These are phyloP conservation scores for Asobara japonica DNA, from an alignment of 1,140 invertebrate genomes.

Conservation along the genomic window DNA sequence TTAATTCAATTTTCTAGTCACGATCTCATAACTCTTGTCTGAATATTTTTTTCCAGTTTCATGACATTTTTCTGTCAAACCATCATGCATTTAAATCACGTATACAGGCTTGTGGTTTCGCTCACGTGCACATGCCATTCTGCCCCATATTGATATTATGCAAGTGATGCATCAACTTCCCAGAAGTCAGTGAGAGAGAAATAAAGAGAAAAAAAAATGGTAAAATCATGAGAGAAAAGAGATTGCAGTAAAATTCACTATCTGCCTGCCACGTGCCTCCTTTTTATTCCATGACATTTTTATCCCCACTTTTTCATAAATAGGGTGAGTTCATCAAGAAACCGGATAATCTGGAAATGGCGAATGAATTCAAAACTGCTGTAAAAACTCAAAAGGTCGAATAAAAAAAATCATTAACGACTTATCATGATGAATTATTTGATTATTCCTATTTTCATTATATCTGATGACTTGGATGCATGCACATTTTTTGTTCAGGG, in stretches of 20 bases:
- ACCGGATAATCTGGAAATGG: background rate
- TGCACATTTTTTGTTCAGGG: too few species aligned
- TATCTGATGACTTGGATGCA: background rate
- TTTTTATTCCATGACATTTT: background rate
- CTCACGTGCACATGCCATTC: background rate
- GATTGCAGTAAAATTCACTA: background rate
- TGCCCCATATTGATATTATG: background rate
- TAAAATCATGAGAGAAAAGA: background rate
- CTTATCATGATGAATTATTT: background rate
- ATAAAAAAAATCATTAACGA: background rate
- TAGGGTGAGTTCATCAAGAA: background rate
- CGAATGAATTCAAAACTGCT: background rate
- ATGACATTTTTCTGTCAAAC: slow-evolving; percentile 1
- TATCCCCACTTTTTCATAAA: background rate
- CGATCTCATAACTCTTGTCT: background rate
- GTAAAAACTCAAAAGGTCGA: background rate
- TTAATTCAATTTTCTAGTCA: background rate
- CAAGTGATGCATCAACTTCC: background rate
- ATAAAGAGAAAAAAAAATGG: background rate
- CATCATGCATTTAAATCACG: background rate
- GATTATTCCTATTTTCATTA: background rate
- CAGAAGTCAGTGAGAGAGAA: background rate
- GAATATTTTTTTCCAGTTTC: background rate
- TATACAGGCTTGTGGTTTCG: background rate
- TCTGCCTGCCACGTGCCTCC: background rate